A percentile compares a stretch with the other conserved stretches of the same genome.
phyloP scores from a whole-genome alignment of 2,888 invertebrate genomes.

The Epsilonema sp. region DNA sequence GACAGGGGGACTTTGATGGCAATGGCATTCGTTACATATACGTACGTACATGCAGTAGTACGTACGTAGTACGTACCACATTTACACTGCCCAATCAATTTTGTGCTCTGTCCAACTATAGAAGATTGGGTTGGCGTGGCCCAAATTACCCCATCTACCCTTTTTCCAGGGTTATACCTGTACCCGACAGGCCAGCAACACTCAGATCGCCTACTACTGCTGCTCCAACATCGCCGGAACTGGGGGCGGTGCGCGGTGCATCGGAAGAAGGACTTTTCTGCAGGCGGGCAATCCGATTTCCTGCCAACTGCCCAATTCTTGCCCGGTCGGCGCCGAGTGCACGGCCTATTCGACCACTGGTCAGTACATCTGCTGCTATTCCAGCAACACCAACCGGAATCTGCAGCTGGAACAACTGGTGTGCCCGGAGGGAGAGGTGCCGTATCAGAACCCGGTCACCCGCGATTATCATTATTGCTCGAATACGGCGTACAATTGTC shows the following conservation, averaged over 20 bases:
- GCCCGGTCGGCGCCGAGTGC: constrained; percentile 6
- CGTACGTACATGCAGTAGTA: too few relatives aligned
- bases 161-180: too few relatives aligned
- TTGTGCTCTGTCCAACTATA: too few relatives aligned
- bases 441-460: constrained; percentile 3
- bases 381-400: background rate
- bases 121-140: too few relatives aligned
- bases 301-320: constrained; percentile 1
- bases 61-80: too few relatives aligned
- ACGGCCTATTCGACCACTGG: constrained; percentile 4
- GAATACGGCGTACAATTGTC: constrained; percentile 6
- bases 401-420: background rate
- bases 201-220: too few relatives aligned
- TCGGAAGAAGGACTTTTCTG: background rate
- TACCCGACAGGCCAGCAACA: too few relatives aligned
- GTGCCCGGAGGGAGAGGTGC: background rate
- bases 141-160: too few relatives aligned
- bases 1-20: too few relatives aligned
- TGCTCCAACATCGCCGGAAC: too few relatives aligned
- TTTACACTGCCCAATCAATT: too few relatives aligned
- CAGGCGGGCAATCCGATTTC: background rate
- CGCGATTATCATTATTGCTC: constrained; percentile 3
- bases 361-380: constrained; percentile 6
- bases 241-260: background rate
- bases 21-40: too few relatives aligned